These are phyloP conservation scores for Drosophila hawaiiensis DNA, from an alignment of 2,888 invertebrate species.

Conservation along the genomic window DNA sequence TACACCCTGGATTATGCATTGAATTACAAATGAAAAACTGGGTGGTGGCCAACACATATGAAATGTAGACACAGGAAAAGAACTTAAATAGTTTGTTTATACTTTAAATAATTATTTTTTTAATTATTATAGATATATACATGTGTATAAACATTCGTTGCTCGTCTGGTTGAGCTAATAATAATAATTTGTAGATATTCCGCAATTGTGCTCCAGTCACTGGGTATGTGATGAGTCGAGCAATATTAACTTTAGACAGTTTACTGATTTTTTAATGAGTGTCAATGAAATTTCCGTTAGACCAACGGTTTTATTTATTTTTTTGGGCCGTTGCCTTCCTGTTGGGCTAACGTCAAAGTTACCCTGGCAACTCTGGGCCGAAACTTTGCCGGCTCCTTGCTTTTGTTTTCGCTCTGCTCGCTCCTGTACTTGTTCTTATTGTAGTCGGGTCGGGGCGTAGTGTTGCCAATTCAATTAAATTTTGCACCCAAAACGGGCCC, in stretches of 20 bases:
- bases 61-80: neutral
- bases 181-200: neutral
- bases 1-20: constrained; percentile 17
- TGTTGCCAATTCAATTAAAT: constrained; percentile 74
- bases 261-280: constrained; percentile 65
- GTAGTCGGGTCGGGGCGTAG: constrained; percentile 35
- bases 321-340: constrained; percentile 22
- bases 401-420: neutral
- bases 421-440: constrained; percentile 6
- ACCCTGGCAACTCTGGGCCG: constrained; percentile 55
- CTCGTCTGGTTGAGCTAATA: neutral
- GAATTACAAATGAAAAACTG: neutral
- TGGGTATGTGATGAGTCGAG: constrained; percentile 32
- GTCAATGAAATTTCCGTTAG: constrained; percentile 71
- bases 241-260: neutral
- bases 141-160: neutral
- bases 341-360: constrained; percentile 20
- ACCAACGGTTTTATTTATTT: constrained; percentile 25
- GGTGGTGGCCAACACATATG: neutral
- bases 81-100: neutral
- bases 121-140: neutral
- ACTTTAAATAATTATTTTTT: neutral
- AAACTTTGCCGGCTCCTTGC: constrained; percentile 41
- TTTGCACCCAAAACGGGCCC: constrained; percentile 41
- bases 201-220: neutral